Evolutionary conservation across 37 sponge, comb jelly and placozoan genomes (phyloP).

Genomic region (Corticium candelabrum): DNA sequence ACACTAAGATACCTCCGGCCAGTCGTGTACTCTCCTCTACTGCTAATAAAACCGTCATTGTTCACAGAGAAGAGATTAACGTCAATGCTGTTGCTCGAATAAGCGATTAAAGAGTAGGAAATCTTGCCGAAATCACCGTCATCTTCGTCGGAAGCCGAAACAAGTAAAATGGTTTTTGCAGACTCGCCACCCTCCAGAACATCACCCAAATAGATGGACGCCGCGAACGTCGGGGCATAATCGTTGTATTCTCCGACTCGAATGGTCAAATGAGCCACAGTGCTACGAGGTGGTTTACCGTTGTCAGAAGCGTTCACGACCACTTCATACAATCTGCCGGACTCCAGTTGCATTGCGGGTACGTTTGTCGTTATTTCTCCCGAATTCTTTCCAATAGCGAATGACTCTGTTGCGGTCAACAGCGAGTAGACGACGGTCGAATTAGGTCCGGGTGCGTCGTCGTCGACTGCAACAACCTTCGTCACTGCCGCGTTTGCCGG

Average conservation of each 20-base stretch:
- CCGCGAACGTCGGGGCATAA: not conserved
- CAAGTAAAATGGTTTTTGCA: not conserved
- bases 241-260: not conserved
- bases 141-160: not conserved
- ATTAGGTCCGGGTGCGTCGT: slow-evolving; percentile 2
- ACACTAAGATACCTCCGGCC: not conserved
- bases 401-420: not conserved
- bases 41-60: not conserved
- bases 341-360: not conserved
- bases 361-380: not conserved
- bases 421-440: slow-evolving; percentile 19
- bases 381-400: not conserved
- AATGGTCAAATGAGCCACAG: not conserved
- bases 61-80: not conserved
- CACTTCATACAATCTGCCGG: not conserved
- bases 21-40: too few species aligned
- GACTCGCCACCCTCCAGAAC: not conserved
- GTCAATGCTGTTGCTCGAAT: not conserved
- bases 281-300: not conserved
- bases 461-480: slow-evolving; percentile 8
- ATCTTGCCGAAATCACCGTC: not conserved
- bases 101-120: not conserved
- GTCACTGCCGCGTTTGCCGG: not conserved
- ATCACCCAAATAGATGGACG: not conserved
- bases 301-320: not conserved